phyloP scores from a whole-genome alignment of 2,797 vertebrate species.

The Halcyon chelicuti region DNA sequence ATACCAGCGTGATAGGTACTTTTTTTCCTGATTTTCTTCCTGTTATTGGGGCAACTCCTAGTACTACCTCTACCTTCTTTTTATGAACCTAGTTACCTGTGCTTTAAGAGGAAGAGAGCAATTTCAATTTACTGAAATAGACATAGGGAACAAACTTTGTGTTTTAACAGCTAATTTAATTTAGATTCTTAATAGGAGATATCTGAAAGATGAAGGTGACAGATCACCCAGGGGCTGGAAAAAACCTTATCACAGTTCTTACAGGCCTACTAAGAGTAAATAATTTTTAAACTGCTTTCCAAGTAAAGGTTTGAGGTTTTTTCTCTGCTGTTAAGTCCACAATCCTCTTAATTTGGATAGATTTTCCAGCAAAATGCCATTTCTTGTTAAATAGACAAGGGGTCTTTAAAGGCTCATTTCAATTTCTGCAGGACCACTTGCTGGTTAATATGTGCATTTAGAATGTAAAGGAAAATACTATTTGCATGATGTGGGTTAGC shows the following conservation, averaged over 20 bases:
- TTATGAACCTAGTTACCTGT: neutral
- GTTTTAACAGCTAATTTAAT: conserved; percentile 14
- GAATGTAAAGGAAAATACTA: neutral
- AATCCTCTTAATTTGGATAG: neutral
- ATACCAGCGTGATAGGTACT: neutral
- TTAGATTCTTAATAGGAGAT: neutral
- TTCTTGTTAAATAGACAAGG: neutral
- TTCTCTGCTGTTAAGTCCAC: neutral
- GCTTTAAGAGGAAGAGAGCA: neutral
- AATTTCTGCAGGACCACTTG: neutral
- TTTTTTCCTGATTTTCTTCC: neutral
- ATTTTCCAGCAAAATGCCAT: neutral
- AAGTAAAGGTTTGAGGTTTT: neutral
- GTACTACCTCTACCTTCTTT: neutral
- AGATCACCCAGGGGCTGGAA: neutral
- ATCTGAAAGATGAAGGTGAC: neutral
- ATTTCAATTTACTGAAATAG: conserved; percentile 7
- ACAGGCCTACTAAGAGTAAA: neutral
- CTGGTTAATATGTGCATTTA: neutral
- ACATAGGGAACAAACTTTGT: neutral
- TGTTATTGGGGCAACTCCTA: neutral
- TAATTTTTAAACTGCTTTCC: neutral
- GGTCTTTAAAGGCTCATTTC: neutral
- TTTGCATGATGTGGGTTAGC: neutral
- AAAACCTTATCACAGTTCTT: neutral